Percentiles rank a stretch among this genome's conserved stretches.
Evolutionary conservation across 2,888 invertebrate genomes (phyloP).

Genomic region (Xestoiulus laeticollis): DNA sequence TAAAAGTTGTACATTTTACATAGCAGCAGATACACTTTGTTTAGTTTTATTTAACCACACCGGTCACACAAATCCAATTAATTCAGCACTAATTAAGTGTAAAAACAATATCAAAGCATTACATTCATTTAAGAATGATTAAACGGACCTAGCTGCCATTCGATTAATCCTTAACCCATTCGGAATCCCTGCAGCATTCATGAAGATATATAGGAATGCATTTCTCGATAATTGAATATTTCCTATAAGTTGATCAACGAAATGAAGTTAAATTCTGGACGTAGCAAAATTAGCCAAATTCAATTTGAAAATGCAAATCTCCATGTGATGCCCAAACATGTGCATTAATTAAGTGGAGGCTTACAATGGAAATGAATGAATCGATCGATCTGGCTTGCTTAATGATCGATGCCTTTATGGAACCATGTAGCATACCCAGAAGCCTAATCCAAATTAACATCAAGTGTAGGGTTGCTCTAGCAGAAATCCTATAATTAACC

Average conservation of each 20-base stretch:
- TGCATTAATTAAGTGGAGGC: not conserved
- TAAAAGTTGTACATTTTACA: too few species aligned
- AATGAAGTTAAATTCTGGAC: not conserved
- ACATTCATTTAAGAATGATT: too few species aligned
- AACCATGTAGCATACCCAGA: not conserved
- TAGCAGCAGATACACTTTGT: too few species aligned
- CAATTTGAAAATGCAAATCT: not conserved
- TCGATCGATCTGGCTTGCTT: constrained; percentile 1
- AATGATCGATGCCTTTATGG: constrained; percentile 10
- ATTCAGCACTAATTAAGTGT: too few species aligned
- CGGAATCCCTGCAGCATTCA: too few species aligned
- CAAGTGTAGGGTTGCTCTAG: not conserved
- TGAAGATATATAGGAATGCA: not conserved
- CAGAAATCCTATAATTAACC: constrained; percentile 23
- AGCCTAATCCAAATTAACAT: constrained; percentile 14
- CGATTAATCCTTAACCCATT: too few species aligned
- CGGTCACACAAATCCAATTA: too few species aligned
- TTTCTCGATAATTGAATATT: not conserved
- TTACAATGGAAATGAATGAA: constrained; percentile 19
- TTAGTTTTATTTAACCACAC: too few species aligned
- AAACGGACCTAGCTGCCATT: too few species aligned
- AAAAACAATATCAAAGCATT: too few species aligned
- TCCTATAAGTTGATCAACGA: not conserved
- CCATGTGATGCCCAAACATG: not conserved
- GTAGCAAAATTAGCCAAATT: not conserved